A percentile compares a stretch with the other conserved stretches of the same genome.
Evolutionary conservation across 2,888 invertebrate genomes (phyloP).

Genomic region (Xestia rhomboidea): DNA sequence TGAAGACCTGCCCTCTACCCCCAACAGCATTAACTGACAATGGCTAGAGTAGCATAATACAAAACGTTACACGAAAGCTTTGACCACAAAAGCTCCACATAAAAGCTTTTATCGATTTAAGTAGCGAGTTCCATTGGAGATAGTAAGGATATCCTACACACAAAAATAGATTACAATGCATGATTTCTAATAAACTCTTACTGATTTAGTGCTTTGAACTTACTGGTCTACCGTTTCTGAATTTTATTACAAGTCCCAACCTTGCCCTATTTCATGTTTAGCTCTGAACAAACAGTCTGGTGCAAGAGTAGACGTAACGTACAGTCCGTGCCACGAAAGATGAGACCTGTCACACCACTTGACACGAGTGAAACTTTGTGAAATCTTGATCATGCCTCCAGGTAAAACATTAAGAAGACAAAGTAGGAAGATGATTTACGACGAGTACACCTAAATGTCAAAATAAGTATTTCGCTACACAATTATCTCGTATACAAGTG

Average conservation of each 20-base stretch:
- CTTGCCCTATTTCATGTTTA: too few species aligned
- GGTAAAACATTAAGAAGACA: too few species aligned
- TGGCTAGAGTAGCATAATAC: background rate
- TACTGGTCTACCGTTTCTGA: background rate
- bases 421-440: too few species aligned
- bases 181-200: background rate
- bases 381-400: too few species aligned
- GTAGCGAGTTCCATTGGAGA: constrained; percentile 22
- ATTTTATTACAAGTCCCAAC: background rate
- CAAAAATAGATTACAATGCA: background rate
- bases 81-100: constrained; percentile 19
- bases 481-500: too few species aligned
- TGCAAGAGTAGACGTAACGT: too few species aligned
- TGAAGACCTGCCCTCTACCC: background rate
- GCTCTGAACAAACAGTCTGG: too few species aligned
- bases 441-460: too few species aligned
- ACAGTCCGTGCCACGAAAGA: too few species aligned
- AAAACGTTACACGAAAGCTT: constrained; percentile 17
- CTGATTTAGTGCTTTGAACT: background rate
- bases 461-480: too few species aligned
- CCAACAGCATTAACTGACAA: background rate
- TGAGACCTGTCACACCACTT: too few species aligned
- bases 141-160: constrained; percentile 16
- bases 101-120: constrained; percentile 31
- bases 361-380: too few species aligned